These are phyloP conservation scores for Acanthisitta chloris DNA, from an alignment of 2,113 vertebrate species.

Conservation along the genomic window DNA sequence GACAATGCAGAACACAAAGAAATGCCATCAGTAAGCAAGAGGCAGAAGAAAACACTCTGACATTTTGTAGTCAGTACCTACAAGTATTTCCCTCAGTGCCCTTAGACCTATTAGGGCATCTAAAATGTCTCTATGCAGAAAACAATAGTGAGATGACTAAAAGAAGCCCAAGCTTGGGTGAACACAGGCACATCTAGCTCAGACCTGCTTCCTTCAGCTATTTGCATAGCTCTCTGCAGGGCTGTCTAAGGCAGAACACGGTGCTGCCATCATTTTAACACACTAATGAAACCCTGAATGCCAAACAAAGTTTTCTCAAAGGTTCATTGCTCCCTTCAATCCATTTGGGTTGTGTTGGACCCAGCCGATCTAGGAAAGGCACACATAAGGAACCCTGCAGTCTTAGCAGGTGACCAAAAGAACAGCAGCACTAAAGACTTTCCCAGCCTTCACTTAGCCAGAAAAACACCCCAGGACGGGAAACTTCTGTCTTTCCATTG, in stretches of 20 bases:
- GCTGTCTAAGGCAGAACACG: neutral
- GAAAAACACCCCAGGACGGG: neutral
- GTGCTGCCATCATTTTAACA: neutral
- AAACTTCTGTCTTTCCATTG: neutral
- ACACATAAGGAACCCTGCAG: neutral
- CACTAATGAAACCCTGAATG: neutral
- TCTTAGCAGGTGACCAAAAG: neutral
- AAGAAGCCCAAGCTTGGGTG: neutral
- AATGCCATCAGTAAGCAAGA: neutral
- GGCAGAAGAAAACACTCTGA: neutral
- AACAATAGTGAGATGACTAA: neutral
- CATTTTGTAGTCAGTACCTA: neutral
- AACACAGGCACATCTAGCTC: neutral
- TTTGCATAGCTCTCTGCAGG: neutral
- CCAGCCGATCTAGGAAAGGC: neutral
- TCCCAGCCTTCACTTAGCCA: neutral
- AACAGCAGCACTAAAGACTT: neutral
- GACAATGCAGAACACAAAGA: neutral
- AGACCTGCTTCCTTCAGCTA: neutral
- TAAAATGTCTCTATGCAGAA: neutral
- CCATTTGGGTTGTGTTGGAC: neutral
- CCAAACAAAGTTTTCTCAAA: neutral
- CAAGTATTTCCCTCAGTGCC: neutral
- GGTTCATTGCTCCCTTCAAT: neutral
- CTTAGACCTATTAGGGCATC: neutral